A percentile compares a stretch with the other conserved stretches of the same genome.
Evolutionary conservation across 1,140 invertebrate species (phyloP).

Genomic region (Amyelois transitella): DNA sequence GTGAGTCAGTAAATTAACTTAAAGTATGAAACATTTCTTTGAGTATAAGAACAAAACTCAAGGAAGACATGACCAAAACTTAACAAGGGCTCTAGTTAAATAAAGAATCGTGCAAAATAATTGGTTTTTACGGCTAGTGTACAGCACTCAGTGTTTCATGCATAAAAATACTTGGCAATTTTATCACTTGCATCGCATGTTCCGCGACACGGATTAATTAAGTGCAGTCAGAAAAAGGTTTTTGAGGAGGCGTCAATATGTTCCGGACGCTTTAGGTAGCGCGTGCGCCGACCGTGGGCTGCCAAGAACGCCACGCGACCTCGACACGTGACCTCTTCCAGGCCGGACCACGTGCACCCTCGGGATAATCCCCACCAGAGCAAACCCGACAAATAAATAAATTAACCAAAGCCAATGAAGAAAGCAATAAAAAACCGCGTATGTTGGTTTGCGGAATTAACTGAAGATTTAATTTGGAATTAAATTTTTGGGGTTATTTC

Average conservation of each 20-base stretch:
- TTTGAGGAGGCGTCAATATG: conserved; percentile 47
- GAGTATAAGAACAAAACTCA: too few relatives aligned
- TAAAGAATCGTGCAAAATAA: too few relatives aligned
- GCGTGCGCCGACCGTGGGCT: conserved; percentile 21
- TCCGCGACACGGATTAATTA: conserved; percentile 61
- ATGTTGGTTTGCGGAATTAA: conserved; percentile 32
- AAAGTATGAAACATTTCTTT: too few relatives aligned
- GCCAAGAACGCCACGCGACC: conserved; percentile 8
- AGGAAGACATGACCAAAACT: too few relatives aligned
- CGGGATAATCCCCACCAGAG: conserved; percentile 49
- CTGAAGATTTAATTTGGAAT: conserved; percentile 17
- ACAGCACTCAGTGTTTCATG: too few relatives aligned
- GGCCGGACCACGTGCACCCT: conserved; percentile 30
- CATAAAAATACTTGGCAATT: too few relatives aligned
- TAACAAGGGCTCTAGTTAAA: too few relatives aligned
- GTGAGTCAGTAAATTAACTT: too few relatives aligned
- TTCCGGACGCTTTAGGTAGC: conserved; percentile 47
- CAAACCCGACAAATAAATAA: conserved; percentile 69
- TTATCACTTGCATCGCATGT: conserved; percentile 26
- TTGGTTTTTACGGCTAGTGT: too few relatives aligned
- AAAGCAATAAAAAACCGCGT: conserved; percentile 1
- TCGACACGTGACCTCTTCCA: conserved; percentile 11
- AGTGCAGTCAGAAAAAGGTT: conserved; percentile 55
- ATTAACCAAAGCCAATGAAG: conserved; percentile 49
- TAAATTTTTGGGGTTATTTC: not conserved